Evolutionary conservation across 1,140 invertebrate genomes (phyloP).

Genomic region (Bombus sylvicola): DNA sequence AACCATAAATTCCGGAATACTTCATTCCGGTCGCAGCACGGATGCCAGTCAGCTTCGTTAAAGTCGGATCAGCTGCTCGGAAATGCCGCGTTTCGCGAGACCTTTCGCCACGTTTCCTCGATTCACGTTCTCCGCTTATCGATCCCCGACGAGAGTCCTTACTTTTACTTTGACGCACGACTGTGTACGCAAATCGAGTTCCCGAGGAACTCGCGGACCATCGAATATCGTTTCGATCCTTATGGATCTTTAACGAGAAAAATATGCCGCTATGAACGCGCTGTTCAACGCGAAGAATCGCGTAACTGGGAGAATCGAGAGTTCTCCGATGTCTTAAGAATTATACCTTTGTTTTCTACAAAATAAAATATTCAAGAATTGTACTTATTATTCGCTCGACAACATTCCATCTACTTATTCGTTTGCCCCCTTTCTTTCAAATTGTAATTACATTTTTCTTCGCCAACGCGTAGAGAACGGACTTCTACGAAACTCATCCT

Average conservation of each 20-base stretch:
- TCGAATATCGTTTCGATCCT: neutral
- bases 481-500: neutral
- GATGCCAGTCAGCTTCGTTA: conserved; percentile 52
- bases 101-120: neutral
- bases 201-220: too few species aligned
- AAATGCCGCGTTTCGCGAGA: neutral
- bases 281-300: too few species aligned
- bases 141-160: neutral
- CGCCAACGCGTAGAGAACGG: neutral
- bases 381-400: too few species aligned
- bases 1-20: conserved; percentile 69
- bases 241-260: conserved; percentile 4
- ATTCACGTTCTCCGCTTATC: neutral
- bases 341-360: too few species aligned
- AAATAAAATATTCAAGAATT: too few species aligned
- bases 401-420: too few species aligned
- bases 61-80: conserved; percentile 56
- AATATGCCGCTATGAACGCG: neutral
- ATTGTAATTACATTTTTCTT: neutral
- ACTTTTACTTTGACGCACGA: too few species aligned
- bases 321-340: too few species aligned
- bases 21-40: conserved; percentile 42
- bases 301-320: too few species aligned
- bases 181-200: neutral
- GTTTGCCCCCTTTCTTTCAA: neutral